These are phyloP conservation scores for Todus mexicanus DNA, from an alignment of 2,797 vertebrate species.

Conservation along the genomic window DNA sequence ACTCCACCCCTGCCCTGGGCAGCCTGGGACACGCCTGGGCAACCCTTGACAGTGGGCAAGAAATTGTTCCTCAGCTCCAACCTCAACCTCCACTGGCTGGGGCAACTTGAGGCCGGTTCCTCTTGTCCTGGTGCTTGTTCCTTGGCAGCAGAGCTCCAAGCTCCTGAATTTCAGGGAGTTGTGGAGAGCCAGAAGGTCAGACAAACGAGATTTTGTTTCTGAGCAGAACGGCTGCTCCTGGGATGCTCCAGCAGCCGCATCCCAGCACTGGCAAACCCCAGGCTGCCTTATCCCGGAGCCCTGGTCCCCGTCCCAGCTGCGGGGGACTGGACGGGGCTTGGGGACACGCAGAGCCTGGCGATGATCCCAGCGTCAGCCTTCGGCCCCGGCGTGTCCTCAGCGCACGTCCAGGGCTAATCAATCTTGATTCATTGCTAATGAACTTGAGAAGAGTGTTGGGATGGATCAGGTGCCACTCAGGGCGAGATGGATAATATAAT, in stretches of 20 bases:
- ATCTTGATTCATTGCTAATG: constrained; percentile 57
- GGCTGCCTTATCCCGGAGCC: not conserved
- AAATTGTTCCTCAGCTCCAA: not conserved
- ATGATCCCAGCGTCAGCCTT: not conserved
- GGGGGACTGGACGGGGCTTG: not conserved
- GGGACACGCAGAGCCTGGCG: accelerated
- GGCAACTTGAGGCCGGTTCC: no score
- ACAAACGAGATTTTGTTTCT: no score
- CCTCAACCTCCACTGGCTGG: no score
- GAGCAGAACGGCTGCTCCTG: not conserved
- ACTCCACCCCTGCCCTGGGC: not conserved
- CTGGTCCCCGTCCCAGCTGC: not conserved
- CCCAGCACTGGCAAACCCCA: not conserved
- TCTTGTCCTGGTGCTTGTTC: no score
- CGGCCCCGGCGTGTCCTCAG: not conserved
- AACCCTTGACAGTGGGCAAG: not conserved
- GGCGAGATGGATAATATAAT: constrained; percentile 66
- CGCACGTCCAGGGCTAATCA: constrained; percentile 6
- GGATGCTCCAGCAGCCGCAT: not conserved
- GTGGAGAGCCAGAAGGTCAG: no score
- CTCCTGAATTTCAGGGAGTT: no score
- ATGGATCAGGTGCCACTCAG: constrained; percentile 59
- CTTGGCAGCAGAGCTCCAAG: no score
- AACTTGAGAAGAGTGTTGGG: constrained; percentile 39
- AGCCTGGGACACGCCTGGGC: not conserved